These are phyloP conservation scores for Tetraneura akinire DNA, from an alignment of 1,140 invertebrate genomes.

Conservation along the genomic window DNA sequence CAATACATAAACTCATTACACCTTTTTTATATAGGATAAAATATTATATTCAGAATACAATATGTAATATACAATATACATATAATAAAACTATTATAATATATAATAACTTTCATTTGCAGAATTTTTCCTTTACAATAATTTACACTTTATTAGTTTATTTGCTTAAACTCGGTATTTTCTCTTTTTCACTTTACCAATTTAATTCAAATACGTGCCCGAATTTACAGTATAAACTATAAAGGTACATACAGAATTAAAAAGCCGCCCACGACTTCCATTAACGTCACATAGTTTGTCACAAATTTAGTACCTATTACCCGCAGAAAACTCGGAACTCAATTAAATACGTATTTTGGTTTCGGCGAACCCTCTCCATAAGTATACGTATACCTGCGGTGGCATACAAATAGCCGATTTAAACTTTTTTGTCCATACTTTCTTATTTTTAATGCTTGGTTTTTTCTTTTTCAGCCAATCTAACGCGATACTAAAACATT, in stretches of 20 bases:
- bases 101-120: slow-evolving; percentile 16
- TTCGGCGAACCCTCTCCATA: slow-evolving; percentile 24
- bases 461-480: slow-evolving; percentile 24
- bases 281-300: slow-evolving; percentile 50
- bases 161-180: slow-evolving; percentile 12
- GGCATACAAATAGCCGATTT: slow-evolving; percentile 49
- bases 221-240: slow-evolving; percentile 51
- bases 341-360: slow-evolving; percentile 50
- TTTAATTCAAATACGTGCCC: slow-evolving; percentile 48
- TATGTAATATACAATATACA: neutral
- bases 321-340: slow-evolving; percentile 45
- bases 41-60: neutral
- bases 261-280: slow-evolving; percentile 51
- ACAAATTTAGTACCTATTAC: slow-evolving; percentile 47
- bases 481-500: slow-evolving; percentile 4
- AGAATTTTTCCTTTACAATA: slow-evolving; percentile 11
- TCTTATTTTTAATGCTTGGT: slow-evolving; percentile 35
- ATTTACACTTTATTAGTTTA: slow-evolving; percentile 24
- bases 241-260: slow-evolving; percentile 11
- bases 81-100: neutral
- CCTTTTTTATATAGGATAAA: neutral
- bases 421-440: neutral
- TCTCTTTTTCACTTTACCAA: slow-evolving; percentile 10
- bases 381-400: slow-evolving; percentile 14
- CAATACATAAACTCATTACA: slow-evolving; percentile 36